phyloP scores from a whole-genome alignment of 2,888 invertebrate genomes.

The Flabesymbios commensalis region DNA sequence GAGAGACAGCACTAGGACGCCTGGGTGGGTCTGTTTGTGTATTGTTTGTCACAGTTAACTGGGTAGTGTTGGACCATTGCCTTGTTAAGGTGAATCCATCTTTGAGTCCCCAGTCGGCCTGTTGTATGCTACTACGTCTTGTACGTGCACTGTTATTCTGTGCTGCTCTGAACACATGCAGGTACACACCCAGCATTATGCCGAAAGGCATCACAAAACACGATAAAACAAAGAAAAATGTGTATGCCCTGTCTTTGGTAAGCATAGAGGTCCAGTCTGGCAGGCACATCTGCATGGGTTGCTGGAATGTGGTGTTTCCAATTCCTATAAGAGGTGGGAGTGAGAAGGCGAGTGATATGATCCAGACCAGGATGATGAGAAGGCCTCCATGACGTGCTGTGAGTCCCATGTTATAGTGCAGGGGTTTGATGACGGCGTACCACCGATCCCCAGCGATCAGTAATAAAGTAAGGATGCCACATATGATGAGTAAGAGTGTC shows the following conservation, averaged over 20 bases:
- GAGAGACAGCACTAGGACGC: too few relatives aligned
- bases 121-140: too few relatives aligned
- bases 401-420: conserved; percentile 68
- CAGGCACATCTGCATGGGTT: conserved; percentile 47
- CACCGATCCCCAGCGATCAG: conserved; percentile 72
- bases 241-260: conserved; percentile 52
- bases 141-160: too few relatives aligned
- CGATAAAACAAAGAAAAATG: conserved; percentile 58
- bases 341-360: conserved; percentile 59
- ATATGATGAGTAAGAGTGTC: conserved; percentile 67
- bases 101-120: too few relatives aligned
- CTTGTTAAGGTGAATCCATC: too few relatives aligned
- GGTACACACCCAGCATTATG: conserved; percentile 74
- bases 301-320: conserved; percentile 45
- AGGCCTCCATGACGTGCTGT: conserved; percentile 61
- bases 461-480: conserved; percentile 69
- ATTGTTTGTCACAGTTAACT: too few relatives aligned
- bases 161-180: too few relatives aligned
- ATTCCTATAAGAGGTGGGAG: conserved; percentile 56
- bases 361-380: conserved; percentile 62
- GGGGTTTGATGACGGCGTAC: conserved; percentile 70
- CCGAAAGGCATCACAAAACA: conserved; percentile 64
- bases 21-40: too few relatives aligned
- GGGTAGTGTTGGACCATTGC: too few relatives aligned
- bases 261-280: conserved; percentile 44